Base-by-base conservation (phyloP, 2,888 invertebrate species). In the Bellardia bayeri region DNA sequence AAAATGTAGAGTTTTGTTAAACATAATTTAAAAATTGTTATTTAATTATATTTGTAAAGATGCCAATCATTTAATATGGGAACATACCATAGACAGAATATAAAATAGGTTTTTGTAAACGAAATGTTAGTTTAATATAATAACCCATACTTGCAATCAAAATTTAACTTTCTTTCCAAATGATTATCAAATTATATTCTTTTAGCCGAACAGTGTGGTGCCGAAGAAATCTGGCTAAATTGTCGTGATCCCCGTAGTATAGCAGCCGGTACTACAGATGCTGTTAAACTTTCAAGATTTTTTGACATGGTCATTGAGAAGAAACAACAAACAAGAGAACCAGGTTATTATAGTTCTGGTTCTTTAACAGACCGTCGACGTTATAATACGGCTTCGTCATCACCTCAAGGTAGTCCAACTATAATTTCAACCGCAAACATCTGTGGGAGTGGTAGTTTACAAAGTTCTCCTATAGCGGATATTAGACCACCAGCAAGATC, bases 201-300 rank as follows among this genome's bases (percentile, higher is more conserved):
- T 81, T 23, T 97, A 92, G 98, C 98, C 2, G 97, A 97, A 91
- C 98, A 98, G 93, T 98, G 98, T 93, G 97, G 98, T 0, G 97
- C 98, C 0, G 99, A 99, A 93, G 98, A 99, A 95, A 97, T 99
- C 91, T 96, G 97, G 94, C 94, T 99, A 88, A 98, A 96, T 91
- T 95, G 95, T 89, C 95, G 95, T 89, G 96, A 96, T 90, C 94
- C 95, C 0, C 96, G 97, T 89, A 97, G 97, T 89, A 94, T 99
- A 86, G 97, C 98, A n/a, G 98, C 99, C 6, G 99, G 99, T 2
- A 97, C 98, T 4, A 98, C 98, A 82, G 98, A 98, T 92, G 96
- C 98, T 9, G 98, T 99, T 0, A 98, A 98, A 94, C 94, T 99
- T 42, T 97, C 97, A 2, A 95, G 98, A 91, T 99, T 99, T 94